Percentiles rank a stretch among this genome's conserved stretches.
These are phyloP conservation scores for Drosophila kikkawai DNA, from an alignment of 1,140 invertebrate genomes.

Conservation along the genomic window DNA sequence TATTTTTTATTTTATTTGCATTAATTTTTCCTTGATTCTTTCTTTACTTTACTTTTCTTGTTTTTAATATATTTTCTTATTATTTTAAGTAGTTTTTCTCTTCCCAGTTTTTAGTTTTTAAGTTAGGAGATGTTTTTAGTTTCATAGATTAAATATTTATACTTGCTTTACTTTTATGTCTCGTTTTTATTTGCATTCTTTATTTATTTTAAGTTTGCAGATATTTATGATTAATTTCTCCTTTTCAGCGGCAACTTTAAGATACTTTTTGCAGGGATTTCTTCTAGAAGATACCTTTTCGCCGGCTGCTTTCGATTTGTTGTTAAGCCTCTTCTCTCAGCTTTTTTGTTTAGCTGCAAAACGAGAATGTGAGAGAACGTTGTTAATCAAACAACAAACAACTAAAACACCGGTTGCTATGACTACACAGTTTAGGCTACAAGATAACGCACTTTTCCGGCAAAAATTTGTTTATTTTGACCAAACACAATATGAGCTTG, in stretches of 20 bases:
- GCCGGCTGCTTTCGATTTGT: slow-evolving; percentile 1
- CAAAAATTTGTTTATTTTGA: slow-evolving; percentile 32
- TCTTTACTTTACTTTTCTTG: neutral
- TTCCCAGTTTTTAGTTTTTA: too few species aligned
- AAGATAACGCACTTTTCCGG: slow-evolving; percentile 1
- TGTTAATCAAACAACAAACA: slow-evolving; percentile 29
- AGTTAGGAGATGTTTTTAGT: too few species aligned
- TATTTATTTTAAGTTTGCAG: too few species aligned
- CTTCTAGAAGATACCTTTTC: slow-evolving; percentile 13
- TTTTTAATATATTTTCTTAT: neutral
- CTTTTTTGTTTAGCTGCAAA: slow-evolving; percentile 31
- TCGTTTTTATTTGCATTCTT: too few species aligned
- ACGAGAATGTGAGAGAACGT: slow-evolving; percentile 43
- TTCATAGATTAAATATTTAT: too few species aligned
- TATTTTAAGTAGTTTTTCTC: too few species aligned
- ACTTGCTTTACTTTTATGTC: too few species aligned
- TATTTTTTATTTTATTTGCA: neutral
- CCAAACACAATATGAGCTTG: slow-evolving; percentile 15
- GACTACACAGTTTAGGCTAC: slow-evolving; percentile 13
- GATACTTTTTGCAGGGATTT: slow-evolving; percentile 3
- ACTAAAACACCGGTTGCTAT: slow-evolving; percentile 38
- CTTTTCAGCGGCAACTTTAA: neutral
- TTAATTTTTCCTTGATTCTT: too few species aligned
- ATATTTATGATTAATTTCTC: neutral
- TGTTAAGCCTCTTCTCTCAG: slow-evolving; percentile 7